Evolutionary conservation across 2,113 vertebrate genomes (phyloP).

Genomic region (Clupea harengus): DNA sequence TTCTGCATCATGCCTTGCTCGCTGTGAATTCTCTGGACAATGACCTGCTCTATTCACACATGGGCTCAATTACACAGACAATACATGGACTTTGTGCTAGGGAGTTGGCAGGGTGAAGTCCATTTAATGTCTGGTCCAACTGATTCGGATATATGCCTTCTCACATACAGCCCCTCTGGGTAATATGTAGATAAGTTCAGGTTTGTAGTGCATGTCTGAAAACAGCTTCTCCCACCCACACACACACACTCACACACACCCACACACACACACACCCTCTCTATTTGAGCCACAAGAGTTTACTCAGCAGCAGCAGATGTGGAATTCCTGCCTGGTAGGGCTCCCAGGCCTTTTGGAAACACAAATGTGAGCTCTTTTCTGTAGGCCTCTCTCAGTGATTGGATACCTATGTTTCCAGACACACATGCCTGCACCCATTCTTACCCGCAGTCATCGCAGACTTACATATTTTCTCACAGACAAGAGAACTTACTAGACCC

Average conservation of each 20-base stretch:
- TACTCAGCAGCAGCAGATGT: slow-evolving; percentile 78
- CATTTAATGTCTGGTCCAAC: too few species aligned
- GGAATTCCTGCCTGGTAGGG: slow-evolving; percentile 66
- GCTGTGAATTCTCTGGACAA: too few species aligned
- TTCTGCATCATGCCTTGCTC: too few species aligned
- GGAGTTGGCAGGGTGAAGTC: too few species aligned
- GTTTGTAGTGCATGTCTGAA: too few species aligned
- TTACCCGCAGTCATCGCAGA: background rate
- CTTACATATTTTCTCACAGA: background rate
- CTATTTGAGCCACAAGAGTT: slow-evolving; percentile 61
- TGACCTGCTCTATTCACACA: too few species aligned
- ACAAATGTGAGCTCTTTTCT: slow-evolving; percentile 55
- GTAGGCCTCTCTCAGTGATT: slow-evolving; percentile 59
- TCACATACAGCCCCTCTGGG: too few species aligned
- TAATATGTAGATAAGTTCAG: too few species aligned
- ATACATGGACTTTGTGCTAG: too few species aligned
- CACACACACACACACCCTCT: background rate
- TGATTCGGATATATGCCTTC: too few species aligned
- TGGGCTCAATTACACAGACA: too few species aligned
- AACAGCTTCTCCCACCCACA: background rate
- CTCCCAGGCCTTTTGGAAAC: slow-evolving; percentile 53
- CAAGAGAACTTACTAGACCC: background rate
- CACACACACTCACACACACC: background rate
- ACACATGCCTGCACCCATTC: background rate
- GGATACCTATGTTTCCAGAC: slow-evolving; percentile 41